Percentiles rank a stretch among this genome's conserved stretches.
These are phyloP conservation scores for Eleginops maclovinus DNA, from an alignment of 2,113 vertebrate species.

Conservation along the genomic window DNA sequence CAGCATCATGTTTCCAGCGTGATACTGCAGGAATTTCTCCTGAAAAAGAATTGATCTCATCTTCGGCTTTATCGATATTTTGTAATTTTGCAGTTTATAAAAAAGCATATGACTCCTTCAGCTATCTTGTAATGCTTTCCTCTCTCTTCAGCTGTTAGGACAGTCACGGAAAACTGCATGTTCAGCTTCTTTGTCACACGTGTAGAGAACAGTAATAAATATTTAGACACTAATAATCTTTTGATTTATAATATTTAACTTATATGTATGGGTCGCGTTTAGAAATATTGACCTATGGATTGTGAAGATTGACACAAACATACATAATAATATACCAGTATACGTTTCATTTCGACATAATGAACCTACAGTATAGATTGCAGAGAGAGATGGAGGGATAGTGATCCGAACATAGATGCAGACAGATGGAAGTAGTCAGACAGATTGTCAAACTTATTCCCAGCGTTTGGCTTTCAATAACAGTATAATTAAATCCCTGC, in stretches of 20 bases:
- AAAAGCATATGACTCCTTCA: not conserved
- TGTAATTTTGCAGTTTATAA: not conserved
- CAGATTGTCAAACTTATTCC: slow-evolving; percentile 64
- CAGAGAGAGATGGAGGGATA: not conserved
- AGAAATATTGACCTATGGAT: not conserved
- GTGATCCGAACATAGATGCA: not conserved
- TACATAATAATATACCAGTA: not conserved
- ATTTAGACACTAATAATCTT: not conserved
- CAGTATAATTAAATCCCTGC: slow-evolving; percentile 59
- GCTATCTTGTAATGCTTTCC: not conserved
- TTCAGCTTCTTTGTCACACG: not conserved
- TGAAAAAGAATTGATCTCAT: slow-evolving; percentile 1
- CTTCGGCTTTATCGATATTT: not conserved
- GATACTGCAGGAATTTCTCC: not conserved
- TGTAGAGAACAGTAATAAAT: not conserved
- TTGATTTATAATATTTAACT: not conserved
- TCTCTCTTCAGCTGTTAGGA: not conserved
- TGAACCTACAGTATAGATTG: not conserved
- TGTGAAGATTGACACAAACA: not conserved
- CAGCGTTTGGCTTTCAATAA: slow-evolving; percentile 68
- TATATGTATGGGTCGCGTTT: not conserved
- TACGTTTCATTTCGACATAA: not conserved
- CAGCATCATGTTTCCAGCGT: not conserved
- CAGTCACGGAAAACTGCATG: not conserved
- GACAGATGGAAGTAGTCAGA: slow-evolving; percentile 21